Base-by-base conservation (phyloP, 1,140 invertebrate species). In the Zaprionus vittiger region DNA sequence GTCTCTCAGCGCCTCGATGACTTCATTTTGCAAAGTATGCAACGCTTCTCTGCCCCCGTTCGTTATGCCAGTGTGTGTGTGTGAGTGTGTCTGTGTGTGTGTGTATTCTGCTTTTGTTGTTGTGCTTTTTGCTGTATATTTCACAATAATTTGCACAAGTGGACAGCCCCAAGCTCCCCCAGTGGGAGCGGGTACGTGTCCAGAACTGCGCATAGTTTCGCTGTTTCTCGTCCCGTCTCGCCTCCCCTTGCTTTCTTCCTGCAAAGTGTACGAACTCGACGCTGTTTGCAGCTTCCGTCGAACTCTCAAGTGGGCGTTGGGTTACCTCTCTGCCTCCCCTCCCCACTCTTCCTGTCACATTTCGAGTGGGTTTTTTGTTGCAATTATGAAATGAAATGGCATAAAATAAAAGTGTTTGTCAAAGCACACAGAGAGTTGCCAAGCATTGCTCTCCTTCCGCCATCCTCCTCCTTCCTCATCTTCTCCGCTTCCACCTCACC, bases 121-220 rank as follows among this genome's bases (percentile, higher is more conserved):
- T 55, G 65, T 74, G 37, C 54, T 60, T 77, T 72, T 69, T 73
- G 57, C 69, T 83, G 77, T 75, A 79, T 81, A 79, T 81, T 89
- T 87, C 85, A 89, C 85, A 89, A 89, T 90, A 89, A 89, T 89
- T 89, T 89, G 84, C 85, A 85, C 84, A 68, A 89, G 72, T 89
- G 84, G 81, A 78, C 83, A 80, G 62, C 54, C 52, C 61, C 41
- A 11, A 38, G 20, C 47, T 47, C 12, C 60, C 60, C 44, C 24
- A 52, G 4, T 44, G 31, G 47, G n/a, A 12, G 9, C 28, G 64
- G 55, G 60, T 73, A 84, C 82, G 78, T 84, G 81, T 81, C 74
- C 81, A 75, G 78, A 84, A 64, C 71, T 78, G 71, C 71, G 82
- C 66, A 80, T 81, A 78, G 81, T 80, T 84, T 73, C 54, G 66